phyloP scores from a whole-genome alignment of 2,888 invertebrate genomes.

The Ochropacha duplaris region DNA sequence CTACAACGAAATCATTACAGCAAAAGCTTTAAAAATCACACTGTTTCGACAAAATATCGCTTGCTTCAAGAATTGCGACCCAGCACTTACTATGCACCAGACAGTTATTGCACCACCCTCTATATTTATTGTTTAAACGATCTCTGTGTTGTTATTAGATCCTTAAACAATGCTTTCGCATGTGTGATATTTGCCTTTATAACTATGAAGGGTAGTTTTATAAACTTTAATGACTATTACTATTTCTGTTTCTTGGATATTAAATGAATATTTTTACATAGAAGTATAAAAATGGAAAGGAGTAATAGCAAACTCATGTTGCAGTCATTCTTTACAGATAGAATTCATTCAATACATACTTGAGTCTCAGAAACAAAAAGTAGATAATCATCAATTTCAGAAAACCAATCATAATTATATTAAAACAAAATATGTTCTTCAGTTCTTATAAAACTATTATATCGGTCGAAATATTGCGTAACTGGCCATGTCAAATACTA shows the following conservation, averaged over 20 bases:
- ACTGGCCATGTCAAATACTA: conserved; percentile 6
- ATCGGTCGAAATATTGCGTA: neutral
- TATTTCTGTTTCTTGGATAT: neutral
- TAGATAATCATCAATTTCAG: too few species aligned
- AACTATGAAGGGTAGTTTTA: conserved; percentile 6
- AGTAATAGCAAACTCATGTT: neutral
- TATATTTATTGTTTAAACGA: conserved; percentile 72
- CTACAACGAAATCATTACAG: too few species aligned
- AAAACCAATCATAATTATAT: too few species aligned
- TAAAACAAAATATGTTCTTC: too few species aligned
- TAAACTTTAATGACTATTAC: neutral
- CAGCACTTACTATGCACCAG: conserved; percentile 58
- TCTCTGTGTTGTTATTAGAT: conserved; percentile 51
- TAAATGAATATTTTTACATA: neutral
- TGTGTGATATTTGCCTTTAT: conserved; percentile 20
- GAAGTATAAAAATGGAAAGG: neutral
- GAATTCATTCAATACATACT: too few species aligned
- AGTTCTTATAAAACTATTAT: too few species aligned
- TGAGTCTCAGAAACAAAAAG: too few species aligned
- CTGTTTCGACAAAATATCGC: neutral
- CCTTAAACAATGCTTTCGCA: conserved; percentile 39
- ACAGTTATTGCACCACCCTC: conserved; percentile 70
- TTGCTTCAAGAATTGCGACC: neutral
- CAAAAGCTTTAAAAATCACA: neutral
- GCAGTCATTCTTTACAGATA: too few species aligned